Evolutionary conservation across 2,888 invertebrate genomes (phyloP).

Genomic region (Calameuta filiformis): DNA sequence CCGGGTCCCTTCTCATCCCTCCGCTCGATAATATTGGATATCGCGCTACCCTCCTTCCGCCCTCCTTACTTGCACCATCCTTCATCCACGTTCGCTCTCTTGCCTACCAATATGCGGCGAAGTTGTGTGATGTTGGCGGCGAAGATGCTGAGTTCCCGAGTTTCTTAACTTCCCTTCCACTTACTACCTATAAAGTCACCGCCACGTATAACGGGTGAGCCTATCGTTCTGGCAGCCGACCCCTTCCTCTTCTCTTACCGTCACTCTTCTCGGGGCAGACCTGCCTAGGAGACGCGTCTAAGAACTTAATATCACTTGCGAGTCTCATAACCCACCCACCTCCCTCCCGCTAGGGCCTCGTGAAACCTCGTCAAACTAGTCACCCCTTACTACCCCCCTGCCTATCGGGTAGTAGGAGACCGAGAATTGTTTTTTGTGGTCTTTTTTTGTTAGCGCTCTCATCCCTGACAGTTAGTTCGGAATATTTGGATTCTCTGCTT

Average conservation of each 20-base stretch:
- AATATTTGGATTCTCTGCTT: neutral
- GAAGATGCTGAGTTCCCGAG: conserved; percentile 47
- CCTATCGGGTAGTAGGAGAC: neutral
- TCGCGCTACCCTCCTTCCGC: conserved; percentile 31
- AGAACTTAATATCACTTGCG: conserved; percentile 3
- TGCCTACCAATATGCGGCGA: conserved; percentile 43
- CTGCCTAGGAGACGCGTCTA: neutral
- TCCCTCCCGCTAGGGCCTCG: neutral
- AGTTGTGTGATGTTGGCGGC: conserved; percentile 44
- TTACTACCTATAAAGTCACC: conserved; percentile 1
- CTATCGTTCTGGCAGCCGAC: neutral
- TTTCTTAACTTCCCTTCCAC: conserved; percentile 29
- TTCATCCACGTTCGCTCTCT: conserved; percentile 13
- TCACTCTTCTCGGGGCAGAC: neutral
- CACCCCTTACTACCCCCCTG: too few relatives aligned
- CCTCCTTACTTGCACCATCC: conserved; percentile 13
- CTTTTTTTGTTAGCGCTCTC: neutral
- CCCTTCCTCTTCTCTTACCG: neutral
- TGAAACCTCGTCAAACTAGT: too few relatives aligned
- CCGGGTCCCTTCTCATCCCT: conserved; percentile 16
- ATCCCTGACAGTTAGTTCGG: neutral
- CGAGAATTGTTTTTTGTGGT: neutral
- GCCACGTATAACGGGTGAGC: neutral
- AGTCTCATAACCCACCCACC: neutral
- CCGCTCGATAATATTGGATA: conserved; percentile 51